phyloP scores from a whole-genome alignment of 2,888 invertebrate species.

The Cantharis flavilabris region DNA sequence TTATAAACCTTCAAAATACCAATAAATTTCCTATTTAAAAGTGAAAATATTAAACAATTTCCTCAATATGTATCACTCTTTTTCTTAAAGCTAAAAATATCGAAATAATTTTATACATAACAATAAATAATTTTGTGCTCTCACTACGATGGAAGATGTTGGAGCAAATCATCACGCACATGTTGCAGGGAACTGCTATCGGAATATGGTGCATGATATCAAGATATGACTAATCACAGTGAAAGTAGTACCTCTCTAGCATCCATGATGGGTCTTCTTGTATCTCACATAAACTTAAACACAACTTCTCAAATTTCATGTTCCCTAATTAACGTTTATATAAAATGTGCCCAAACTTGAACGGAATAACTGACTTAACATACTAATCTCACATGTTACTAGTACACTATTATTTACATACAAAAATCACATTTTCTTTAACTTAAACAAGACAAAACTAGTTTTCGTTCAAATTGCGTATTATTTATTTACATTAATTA shows the following conservation, averaged over 20 bases:
- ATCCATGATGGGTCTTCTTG: slow-evolving; percentile 11
- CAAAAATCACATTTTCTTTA: slow-evolving; percentile 27
- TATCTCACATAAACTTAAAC: not conserved
- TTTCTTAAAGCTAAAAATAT: slow-evolving; percentile 37
- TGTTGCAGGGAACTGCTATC: slow-evolving; percentile 18
- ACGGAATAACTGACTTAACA: slow-evolving; percentile 37
- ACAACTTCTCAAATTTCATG: slow-evolving; percentile 20
- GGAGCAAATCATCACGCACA: slow-evolving; percentile 32
- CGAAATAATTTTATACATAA: slow-evolving; percentile 45
- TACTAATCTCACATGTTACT: slow-evolving; percentile 37
- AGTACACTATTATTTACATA: slow-evolving; percentile 42
- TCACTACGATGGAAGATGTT: slow-evolving; percentile 34
- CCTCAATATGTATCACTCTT: slow-evolving; percentile 35
- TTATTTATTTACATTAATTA: not conserved
- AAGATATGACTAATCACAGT: slow-evolving; percentile 48
- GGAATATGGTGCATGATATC: slow-evolving; percentile 31
- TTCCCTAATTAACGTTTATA: slow-evolving; percentile 38
- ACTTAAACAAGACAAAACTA: slow-evolving; percentile 30
- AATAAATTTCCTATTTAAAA: slow-evolving; percentile 26
- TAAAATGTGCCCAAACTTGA: slow-evolving; percentile 46
- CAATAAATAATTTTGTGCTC: slow-evolving; percentile 29
- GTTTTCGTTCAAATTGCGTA: slow-evolving; percentile 15
- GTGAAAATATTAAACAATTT: slow-evolving; percentile 19
- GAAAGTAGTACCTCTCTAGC: slow-evolving; percentile 36
- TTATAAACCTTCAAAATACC: slow-evolving; percentile 22